Evolutionary conservation across 1,140 invertebrate species (phyloP).

Genomic region (Neomicropteryx cornuta): DNA sequence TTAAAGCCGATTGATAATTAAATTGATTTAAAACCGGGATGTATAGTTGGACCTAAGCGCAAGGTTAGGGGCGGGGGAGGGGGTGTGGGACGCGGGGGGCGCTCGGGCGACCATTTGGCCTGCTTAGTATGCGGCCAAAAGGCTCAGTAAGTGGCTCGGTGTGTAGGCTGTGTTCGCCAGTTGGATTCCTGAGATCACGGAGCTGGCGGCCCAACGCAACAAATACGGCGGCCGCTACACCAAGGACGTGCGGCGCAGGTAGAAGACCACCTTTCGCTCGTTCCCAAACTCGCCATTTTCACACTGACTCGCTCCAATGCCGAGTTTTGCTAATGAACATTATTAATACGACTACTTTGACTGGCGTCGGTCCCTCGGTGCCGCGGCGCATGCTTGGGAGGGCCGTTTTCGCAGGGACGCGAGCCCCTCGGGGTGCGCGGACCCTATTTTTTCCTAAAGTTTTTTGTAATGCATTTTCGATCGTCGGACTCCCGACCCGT

Average conservation of each 20-base stretch:
- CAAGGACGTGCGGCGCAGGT: constrained; percentile 96
- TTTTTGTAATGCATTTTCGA: too few relatives aligned
- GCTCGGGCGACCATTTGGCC: constrained; percentile 24
- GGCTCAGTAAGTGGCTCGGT: too few relatives aligned
- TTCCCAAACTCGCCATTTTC: constrained; percentile 29
- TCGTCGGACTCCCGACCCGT: constrained; percentile 36
- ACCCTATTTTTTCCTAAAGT: constrained; percentile 34
- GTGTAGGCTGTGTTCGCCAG: constrained; percentile 97
- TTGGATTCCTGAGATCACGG: constrained; percentile 98
- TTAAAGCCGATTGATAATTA: too few relatives aligned
- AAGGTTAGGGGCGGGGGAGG: constrained; percentile 30
- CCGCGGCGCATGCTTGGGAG: constrained; percentile 44
- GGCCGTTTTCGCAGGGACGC: constrained; percentile 39
- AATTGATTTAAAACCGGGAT: too few relatives aligned
- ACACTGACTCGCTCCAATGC: constrained; percentile 41
- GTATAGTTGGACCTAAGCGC: too few relatives aligned
- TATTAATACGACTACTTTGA: constrained; percentile 42
- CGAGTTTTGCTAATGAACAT: constrained; percentile 45
- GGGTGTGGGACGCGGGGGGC: constrained; percentile 20
- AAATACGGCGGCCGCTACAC: constrained; percentile 97
- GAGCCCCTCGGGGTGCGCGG: constrained; percentile 30
- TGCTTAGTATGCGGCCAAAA: constrained; percentile 42
- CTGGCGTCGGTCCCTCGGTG: constrained; percentile 46
- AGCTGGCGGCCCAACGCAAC: constrained; percentile 92
- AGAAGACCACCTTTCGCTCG: constrained; percentile 46